Percentiles rank a stretch among this genome's conserved stretches.
These are phyloP conservation scores for Naja naja DNA, from an alignment of 2,113 vertebrate species.

Conservation along the genomic window DNA sequence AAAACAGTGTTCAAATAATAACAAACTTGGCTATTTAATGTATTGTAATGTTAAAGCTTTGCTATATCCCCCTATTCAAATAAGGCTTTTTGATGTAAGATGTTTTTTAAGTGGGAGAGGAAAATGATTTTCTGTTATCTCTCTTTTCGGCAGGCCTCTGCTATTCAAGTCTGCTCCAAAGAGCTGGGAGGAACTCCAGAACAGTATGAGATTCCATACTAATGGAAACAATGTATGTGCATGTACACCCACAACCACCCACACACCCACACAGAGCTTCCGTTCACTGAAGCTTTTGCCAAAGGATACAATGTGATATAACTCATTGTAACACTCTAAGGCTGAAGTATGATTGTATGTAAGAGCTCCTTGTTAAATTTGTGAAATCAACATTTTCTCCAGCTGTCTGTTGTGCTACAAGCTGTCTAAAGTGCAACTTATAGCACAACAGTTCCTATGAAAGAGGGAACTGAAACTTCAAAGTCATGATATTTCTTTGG, in stretches of 20 bases:
- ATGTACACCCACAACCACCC: neutral
- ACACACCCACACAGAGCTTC: neutral
- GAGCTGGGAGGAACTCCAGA: neutral
- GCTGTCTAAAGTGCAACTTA: neutral
- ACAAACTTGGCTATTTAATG: neutral
- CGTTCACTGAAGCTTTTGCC: neutral
- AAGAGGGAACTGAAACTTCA: neutral
- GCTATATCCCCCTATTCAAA: neutral
- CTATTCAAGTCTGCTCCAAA: neutral
- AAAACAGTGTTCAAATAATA: neutral
- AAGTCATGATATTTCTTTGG: no score
- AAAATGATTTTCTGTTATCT: neutral
- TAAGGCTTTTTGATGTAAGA: neutral
- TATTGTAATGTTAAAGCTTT: fast-evolving
- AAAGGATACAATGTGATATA: neutral
- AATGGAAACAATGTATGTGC: neutral
- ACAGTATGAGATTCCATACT: no score
- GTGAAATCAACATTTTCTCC: neutral
- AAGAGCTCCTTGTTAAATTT: neutral
- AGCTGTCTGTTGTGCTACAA: no score
- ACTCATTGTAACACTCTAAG: neutral
- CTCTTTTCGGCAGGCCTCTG: neutral
- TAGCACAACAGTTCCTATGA: neutral
- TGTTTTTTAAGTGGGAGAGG: neutral
- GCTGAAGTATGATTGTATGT: neutral